A percentile compares a stretch with the other conserved stretches of the same genome.
Evolutionary conservation across 2,797 vertebrate species (phyloP).

Genomic region (Acipenser ruthenus): DNA sequence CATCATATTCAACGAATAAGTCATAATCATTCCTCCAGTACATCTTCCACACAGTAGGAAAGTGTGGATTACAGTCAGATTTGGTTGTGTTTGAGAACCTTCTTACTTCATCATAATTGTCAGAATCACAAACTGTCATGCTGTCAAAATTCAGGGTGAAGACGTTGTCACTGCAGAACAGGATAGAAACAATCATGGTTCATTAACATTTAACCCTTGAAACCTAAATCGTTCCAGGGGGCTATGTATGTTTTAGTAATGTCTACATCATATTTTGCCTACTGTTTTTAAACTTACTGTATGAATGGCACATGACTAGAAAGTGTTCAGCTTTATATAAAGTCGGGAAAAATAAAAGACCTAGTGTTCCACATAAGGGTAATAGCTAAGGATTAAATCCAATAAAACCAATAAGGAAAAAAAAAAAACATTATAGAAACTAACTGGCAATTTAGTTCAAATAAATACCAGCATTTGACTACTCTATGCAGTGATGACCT

Average conservation of each 20-base stretch:
- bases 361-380: too few relatives aligned
- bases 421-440: too few relatives aligned
- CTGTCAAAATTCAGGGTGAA: slow-evolving; percentile 23
- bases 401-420: too few relatives aligned
- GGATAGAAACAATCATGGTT: too few relatives aligned
- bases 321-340: too few relatives aligned
- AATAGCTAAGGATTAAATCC: too few relatives aligned
- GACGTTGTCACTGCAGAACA: not conserved
- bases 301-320: not conserved
- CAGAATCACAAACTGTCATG: slow-evolving; percentile 24
- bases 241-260: not conserved
- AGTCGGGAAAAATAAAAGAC: too few relatives aligned
- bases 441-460: not conserved
- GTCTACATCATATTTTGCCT: not conserved
- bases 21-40: slow-evolving; percentile 34
- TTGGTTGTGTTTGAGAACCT: slow-evolving; percentile 37
- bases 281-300: not conserved
- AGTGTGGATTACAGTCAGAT: slow-evolving; percentile 20
- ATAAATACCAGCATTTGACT: not conserved
- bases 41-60: slow-evolving; percentile 30
- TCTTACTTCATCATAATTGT: slow-evolving; percentile 22
- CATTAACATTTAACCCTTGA: too few relatives aligned
- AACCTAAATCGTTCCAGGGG: too few relatives aligned
- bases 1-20: too few relatives aligned
- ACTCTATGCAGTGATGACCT: too few relatives aligned